Evolutionary conservation across 2,113 vertebrate species (phyloP), one percentile per base, ranked within the genome.

Genomic region (Taurulus bubalis): DNA sequence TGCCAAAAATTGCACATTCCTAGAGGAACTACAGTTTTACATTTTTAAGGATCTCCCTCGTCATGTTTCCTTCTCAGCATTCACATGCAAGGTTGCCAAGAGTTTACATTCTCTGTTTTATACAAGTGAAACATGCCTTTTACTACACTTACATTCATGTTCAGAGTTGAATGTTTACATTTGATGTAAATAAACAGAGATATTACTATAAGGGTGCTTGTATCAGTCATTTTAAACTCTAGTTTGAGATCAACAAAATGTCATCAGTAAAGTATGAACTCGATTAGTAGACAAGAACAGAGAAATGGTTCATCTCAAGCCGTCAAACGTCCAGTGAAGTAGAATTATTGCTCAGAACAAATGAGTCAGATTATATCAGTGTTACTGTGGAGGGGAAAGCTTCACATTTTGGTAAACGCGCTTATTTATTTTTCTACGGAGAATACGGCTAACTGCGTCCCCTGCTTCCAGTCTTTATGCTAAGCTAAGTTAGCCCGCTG

Each of bases 101-200:
- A 91, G 90, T 89, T 93, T 87, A 90, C 84, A 89, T 85, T 84
- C 71, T 60, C 82, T 89, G 85, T 94, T 95, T 95, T 95, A 87
- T 94, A 95, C 90, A 55, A 87, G 86, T 91, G 67, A 81, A 82
- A 92, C 89, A 90, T 92, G 93, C 91, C 92, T 95, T 95, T 95
- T 93, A 92, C 90, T 89, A 90, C 79, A 82, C 59, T 78, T 89
- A 89, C 73, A 89, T 90, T 92, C 85, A 91, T 90, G 87, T 87
- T 58, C 79, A 90, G 88, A 95, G 89, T 91, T 91, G 89, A 94
- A 93, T 94, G 93, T 95, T 93, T 94, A 93, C 90, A 93, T 90
- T 75, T 91, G 82, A 92, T 91, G 88, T 90, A 92, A 95, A 92
- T 93, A 94, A 93, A 94, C 8, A 0, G 70, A 78, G 83, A 69